These are phyloP conservation scores for Ursus arctos DNA, from an alignment of 2,113 vertebrate genomes.

Conservation along the genomic window DNA sequence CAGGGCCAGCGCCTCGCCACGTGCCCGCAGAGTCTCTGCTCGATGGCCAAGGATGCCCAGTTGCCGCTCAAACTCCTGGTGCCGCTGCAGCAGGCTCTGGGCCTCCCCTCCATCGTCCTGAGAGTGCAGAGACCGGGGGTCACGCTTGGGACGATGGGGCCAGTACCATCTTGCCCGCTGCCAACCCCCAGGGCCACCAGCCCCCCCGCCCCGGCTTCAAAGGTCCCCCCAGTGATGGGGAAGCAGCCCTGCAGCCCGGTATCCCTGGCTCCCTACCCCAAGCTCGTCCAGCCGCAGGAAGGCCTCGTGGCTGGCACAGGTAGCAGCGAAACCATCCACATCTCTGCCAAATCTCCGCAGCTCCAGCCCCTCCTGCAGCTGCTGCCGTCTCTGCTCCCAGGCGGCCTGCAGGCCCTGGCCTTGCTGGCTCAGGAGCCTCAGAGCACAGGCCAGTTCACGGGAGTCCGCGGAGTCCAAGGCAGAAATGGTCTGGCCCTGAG, in stretches of 20 bases:
- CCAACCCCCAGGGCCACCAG: neutral
- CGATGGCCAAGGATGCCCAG: constrained; percentile 87
- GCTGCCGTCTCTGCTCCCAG: constrained; percentile 86
- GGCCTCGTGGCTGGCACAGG: constrained; percentile 90
- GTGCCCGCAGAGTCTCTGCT: constrained; percentile 85
- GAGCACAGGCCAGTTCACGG: constrained; percentile 81
- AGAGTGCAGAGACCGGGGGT: constrained; percentile 25
- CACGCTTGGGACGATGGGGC: neutral
- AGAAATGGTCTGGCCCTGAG: constrained; percentile 74
- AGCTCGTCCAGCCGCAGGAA: constrained; percentile 89
- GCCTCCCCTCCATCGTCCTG: constrained; percentile 92
- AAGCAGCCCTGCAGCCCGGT: neutral
- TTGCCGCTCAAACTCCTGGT: constrained; percentile 90
- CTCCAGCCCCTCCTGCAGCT: constrained; percentile 89
- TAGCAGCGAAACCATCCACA: constrained; percentile 89
- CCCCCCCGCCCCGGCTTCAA: neutral
- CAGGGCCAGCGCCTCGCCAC: constrained; percentile 85
- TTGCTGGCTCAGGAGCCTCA: constrained; percentile 85
- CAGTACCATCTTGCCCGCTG: neutral
- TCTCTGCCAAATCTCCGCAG: constrained; percentile 91
- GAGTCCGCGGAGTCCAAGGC: constrained; percentile 26
- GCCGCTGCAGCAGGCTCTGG: constrained; percentile 89
- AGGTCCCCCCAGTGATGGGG: neutral
- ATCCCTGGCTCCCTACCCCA: constrained; percentile 87
- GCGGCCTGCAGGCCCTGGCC: constrained; percentile 86